Percentiles rank a stretch among this genome's conserved stretches.
phyloP scores from a whole-genome alignment of 23 tunicate genomes.

The Diplosoma virens region DNA sequence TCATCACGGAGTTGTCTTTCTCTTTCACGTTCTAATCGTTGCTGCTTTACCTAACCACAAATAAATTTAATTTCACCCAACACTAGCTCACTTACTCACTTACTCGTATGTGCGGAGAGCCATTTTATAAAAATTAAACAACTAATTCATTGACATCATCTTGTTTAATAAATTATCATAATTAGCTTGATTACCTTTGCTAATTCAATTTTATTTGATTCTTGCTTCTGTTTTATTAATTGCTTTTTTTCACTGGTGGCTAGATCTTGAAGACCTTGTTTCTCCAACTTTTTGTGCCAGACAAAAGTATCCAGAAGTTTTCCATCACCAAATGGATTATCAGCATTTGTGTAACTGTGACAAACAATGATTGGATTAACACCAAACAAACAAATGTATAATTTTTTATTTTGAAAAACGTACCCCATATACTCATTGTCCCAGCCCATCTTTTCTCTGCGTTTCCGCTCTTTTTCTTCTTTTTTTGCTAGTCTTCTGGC shows the following conservation, averaged over 20 bases:
- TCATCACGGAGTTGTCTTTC: conserved; percentile 85
- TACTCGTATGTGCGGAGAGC: too few species aligned
- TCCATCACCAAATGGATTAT: conserved; percentile 99
- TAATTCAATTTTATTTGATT: conserved; percentile 72
- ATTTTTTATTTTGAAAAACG: neutral
- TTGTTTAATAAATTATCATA: neutral
- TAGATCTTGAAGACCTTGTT: conserved; percentile 76
- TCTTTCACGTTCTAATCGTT: conserved; percentile 81
- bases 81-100: too few species aligned
- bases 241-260: conserved; percentile 75
- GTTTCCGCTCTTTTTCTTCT: conserved; percentile 82
- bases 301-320: conserved; percentile 93
- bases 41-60: conserved; percentile 58
- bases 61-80: neutral
- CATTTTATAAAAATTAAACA: neutral
- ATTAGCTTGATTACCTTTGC: conserved; percentile 90
- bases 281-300: conserved; percentile 94
- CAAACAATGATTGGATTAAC: neutral
- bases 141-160: neutral
- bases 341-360: conserved; percentile 83
- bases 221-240: conserved; percentile 72
- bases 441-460: conserved; percentile 96
- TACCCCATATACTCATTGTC: conserved; percentile 96
- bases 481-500: conserved; percentile 89
- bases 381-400: neutral